phyloP scores from a whole-genome alignment of 2,888 invertebrate genomes.

The Dyspetes luteomarginatus region DNA sequence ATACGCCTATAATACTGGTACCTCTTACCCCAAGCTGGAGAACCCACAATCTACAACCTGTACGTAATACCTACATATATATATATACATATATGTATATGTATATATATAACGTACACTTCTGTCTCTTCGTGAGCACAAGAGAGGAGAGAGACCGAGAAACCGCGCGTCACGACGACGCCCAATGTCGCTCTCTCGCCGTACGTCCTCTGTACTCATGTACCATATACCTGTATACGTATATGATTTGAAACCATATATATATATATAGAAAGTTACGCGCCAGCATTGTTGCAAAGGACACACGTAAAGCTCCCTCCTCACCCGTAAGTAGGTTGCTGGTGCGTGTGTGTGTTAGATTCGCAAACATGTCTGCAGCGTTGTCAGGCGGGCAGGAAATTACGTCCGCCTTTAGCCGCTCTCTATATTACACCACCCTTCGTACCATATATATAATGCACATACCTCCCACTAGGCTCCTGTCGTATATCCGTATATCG shows the following conservation, averaged over 20 bases:
- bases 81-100: too few relatives aligned
- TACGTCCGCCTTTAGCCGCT: slow-evolving; percentile 83
- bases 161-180: slow-evolving; percentile 62
- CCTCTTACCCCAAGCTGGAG: slow-evolving; percentile 33
- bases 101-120: too few relatives aligned
- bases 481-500: slow-evolving; percentile 43
- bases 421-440: slow-evolving; percentile 80
- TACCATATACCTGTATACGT: slow-evolving; percentile 13
- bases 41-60: slow-evolving; percentile 36
- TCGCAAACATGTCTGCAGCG: slow-evolving; percentile 82
- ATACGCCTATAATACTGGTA: slow-evolving; percentile 33
- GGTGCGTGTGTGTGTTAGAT: slow-evolving; percentile 80
- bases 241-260: neutral
- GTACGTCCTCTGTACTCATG: slow-evolving; percentile 15
- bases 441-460: slow-evolving; percentile 44
- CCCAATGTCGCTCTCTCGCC: slow-evolving; percentile 38
- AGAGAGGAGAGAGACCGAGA: slow-evolving; percentile 38
- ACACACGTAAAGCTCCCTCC: slow-evolving; percentile 73
- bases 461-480: slow-evolving; percentile 25
- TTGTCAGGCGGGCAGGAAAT: slow-evolving; percentile 83
- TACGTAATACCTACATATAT: neutral
- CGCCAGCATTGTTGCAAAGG: slow-evolving; percentile 75
- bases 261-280: slow-evolving; percentile 30
- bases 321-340: slow-evolving; percentile 78
- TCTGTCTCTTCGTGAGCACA: too few relatives aligned